Base-by-base conservation (phyloP, 2,797 vertebrate genomes). In the Fundulus diaphanus region DNA sequence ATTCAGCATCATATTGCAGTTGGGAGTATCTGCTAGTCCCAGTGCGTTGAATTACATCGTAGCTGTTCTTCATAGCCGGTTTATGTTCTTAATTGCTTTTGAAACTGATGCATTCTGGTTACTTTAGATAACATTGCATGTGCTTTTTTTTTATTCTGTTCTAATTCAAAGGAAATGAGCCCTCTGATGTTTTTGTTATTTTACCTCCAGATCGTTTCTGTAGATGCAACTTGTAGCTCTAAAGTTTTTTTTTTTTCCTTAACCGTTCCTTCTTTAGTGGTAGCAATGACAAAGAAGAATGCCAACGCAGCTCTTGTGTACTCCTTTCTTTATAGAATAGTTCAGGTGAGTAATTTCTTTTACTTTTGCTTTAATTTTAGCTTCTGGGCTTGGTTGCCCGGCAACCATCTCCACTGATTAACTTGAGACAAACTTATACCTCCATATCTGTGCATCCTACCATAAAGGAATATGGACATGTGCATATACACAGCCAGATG, bases 281-380 rank as follows among this genome's bases (percentile, higher is more conserved):
- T 96, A 81, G 96, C 96, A 1, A 91, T 96, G 88, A 96, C 96
- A 12, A 96, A 95, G 92, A 96, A 95, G 92, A 96, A 96, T 59
- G 93, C 94, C 76, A 96, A 96, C 20, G 96, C 95, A 73, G 95
- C 94, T 48, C 91, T 96, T 54, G 95, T 96, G 5, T 96, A 95
- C 85, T 93, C 95, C 20, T 96, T 96, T 75, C 93, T 96, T 70
- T 96, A 96, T 83, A 96, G 96, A 88, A 94, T 96, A 80, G 84
- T 96, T 46, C 91, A 96, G 95, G 96, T 96, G 27, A 67, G 90
- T 92, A 22, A 3, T 18, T 35, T 8, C 67, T 51, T 6, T 78
- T 31, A 22, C 7, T 33, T 72, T 0, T 20, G 29, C 13, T 27
- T 1, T 27, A 33, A 46, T 27, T 20, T 51, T 2, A 15, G 20